Conservation (phyloP, 2,888 invertebrate genomes). For the Oscheius sp. region DNA sequence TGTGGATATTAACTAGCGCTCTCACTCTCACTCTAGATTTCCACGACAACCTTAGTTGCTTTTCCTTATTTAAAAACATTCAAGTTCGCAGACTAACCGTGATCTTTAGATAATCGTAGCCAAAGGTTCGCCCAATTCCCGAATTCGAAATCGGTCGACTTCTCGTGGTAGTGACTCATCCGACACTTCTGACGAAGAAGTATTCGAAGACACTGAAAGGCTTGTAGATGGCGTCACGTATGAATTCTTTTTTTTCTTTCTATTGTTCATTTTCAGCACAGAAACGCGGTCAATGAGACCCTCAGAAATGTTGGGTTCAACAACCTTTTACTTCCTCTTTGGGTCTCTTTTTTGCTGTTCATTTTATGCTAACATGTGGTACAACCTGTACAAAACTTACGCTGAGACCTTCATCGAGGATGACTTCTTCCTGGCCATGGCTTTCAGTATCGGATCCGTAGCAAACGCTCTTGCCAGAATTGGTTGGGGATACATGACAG, state of each 20-base stretch:
- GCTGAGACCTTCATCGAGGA: slow-evolving; percentile 74
- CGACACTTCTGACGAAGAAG: neutral
- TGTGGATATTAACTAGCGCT: neutral
- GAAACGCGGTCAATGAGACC: slow-evolving; percentile 52
- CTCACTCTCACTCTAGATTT: neutral
- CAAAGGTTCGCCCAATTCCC: neutral
- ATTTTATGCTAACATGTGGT: slow-evolving; percentile 72
- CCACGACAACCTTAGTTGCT: neutral
- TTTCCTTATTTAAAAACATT: neutral
- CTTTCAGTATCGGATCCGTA: slow-evolving; percentile 76
- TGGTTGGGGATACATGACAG: slow-evolving; percentile 75
- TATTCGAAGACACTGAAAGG: slow-evolving; percentile 7
- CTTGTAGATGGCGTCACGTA: slow-evolving; percentile 11
- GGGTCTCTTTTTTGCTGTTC: slow-evolving; percentile 68
- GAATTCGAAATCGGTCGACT: neutral
- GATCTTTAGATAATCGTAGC: slow-evolving; percentile 4
- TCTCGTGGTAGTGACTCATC: slow-evolving; percentile 3
- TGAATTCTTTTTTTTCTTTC: too few relatives aligned
- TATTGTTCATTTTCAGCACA: slow-evolving; percentile 3
- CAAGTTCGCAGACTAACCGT: neutral
- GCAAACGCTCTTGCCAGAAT: slow-evolving; percentile 76
- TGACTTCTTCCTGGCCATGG: slow-evolving; percentile 76
- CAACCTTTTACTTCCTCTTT: slow-evolving; percentile 68
- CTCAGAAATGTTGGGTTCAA: slow-evolving; percentile 63
- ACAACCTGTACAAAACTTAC: slow-evolving; percentile 71